Conservation (phyloP, 2,113 vertebrate genomes). For the Urocitellus parryii region DNA sequence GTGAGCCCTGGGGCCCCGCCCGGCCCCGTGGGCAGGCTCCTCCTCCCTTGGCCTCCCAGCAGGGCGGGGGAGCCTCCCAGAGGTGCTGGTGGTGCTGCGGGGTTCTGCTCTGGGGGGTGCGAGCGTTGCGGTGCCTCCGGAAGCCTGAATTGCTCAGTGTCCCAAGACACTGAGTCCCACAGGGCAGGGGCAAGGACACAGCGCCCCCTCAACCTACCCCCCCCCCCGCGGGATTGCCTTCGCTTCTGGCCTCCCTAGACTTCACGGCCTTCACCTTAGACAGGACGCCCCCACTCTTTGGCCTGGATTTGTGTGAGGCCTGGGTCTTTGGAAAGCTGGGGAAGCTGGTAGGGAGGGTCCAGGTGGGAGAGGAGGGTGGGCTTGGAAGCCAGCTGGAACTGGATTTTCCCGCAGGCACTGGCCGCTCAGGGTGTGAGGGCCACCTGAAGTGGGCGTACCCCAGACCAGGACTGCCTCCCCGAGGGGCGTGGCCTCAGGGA, state of each 20-base stretch:
- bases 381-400: neutral
- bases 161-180: neutral
- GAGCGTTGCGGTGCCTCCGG: too few relatives aligned
- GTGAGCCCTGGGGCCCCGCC: neutral
- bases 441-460: neutral
- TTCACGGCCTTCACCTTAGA: too few relatives aligned
- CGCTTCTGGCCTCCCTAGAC: accelerated
- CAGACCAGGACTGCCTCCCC: neutral
- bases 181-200: neutral
- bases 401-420: accelerated
- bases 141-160: neutral
- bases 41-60: neutral
- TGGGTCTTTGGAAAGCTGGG: neutral
- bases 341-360: too few relatives aligned
- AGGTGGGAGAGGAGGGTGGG: neutral
- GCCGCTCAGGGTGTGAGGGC: neutral
- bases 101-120: neutral
- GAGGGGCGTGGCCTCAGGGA: neutral
- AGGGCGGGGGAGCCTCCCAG: neutral
- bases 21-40: neutral
- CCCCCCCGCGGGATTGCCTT: neutral
- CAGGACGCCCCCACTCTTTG: accelerated
- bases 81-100: neutral
- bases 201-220: too few relatives aligned
- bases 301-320: neutral